These are phyloP conservation scores for Melipona beecheii DNA, from an alignment of 2,888 invertebrate species.

Conservation along the genomic window DNA sequence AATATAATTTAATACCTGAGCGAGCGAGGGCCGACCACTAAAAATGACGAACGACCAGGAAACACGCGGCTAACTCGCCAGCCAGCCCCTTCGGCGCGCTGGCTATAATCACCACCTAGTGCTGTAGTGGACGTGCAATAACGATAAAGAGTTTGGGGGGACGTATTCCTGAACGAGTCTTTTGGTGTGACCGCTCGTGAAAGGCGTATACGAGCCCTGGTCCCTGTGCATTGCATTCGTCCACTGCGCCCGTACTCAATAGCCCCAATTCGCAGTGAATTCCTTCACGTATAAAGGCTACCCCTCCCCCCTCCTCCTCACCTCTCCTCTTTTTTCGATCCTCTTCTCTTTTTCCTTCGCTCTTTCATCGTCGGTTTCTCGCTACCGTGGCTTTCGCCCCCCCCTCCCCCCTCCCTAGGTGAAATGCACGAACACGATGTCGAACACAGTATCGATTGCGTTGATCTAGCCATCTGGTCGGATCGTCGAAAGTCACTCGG, in stretches of 20 bases:
- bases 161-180: constrained; percentile 50
- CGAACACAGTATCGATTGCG: constrained; percentile 11
- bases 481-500: constrained; percentile 1
- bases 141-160: constrained; percentile 67
- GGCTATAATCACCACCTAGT: neutral
- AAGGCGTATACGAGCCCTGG: constrained; percentile 33
- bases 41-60: constrained; percentile 74
- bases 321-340: neutral
- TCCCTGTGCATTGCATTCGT: constrained; percentile 63
- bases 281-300: constrained; percentile 45
- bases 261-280: constrained; percentile 59
- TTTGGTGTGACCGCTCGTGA: constrained; percentile 45
- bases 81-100: constrained; percentile 34
- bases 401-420: no score
- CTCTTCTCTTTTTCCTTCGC: neutral
- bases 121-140: constrained; percentile 58
- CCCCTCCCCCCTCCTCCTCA: neutral
- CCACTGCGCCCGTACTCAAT: constrained; percentile 53
- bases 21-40: constrained; percentile 68
- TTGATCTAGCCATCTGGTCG: constrained; percentile 2
- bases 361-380: neutral
- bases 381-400: neutral
- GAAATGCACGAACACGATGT: neutral
- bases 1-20: constrained; percentile 77
- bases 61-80: constrained; percentile 65